Evolutionary conservation across 2,888 invertebrate species (phyloP).

Genomic region (Parnassius apollo): DNA sequence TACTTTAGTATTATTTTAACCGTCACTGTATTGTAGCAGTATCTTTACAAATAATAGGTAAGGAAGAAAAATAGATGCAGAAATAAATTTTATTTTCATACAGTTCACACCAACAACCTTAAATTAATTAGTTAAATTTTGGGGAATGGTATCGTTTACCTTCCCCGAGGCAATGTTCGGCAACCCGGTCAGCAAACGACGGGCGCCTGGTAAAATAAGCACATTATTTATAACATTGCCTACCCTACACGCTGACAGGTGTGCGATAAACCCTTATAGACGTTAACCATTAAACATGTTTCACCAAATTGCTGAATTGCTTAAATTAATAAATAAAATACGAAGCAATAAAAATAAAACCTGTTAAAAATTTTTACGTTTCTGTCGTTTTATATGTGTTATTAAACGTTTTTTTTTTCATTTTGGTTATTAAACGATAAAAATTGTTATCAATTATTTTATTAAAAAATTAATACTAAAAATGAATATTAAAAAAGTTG

Average conservation of each 20-base stretch:
- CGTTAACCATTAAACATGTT: neutral
- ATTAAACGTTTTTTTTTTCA: slow-evolving; percentile 15
- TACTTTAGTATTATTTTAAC: too few relatives aligned
- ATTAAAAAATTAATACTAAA: too few relatives aligned
- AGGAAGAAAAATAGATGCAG: too few relatives aligned
- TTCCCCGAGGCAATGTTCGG: slow-evolving; percentile 49
- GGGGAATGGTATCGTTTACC: slow-evolving; percentile 33
- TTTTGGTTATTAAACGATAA: neutral
- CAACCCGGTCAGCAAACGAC: slow-evolving; percentile 55
- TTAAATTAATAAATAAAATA: neutral
- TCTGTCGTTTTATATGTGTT: slow-evolving; percentile 2
- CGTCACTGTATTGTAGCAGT: too few relatives aligned
- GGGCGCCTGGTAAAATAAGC: slow-evolving; percentile 52
- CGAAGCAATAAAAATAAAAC: slow-evolving; percentile 4
- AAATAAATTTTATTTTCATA: neutral
- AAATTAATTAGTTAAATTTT: slow-evolving; percentile 36
- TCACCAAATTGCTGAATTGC: neutral
- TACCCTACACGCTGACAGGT: slow-evolving; percentile 38
- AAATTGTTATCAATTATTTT: neutral
- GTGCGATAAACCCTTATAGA: neutral
- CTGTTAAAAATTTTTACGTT: slow-evolving; percentile 11
- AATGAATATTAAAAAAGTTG: too few relatives aligned
- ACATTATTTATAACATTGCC: slow-evolving; percentile 58
- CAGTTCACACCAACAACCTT: slow-evolving; percentile 1
- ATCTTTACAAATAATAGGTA: too few relatives aligned